Evolutionary conservation across 2,888 invertebrate genomes (phyloP).

Genomic region (Philereme vetulata): DNA sequence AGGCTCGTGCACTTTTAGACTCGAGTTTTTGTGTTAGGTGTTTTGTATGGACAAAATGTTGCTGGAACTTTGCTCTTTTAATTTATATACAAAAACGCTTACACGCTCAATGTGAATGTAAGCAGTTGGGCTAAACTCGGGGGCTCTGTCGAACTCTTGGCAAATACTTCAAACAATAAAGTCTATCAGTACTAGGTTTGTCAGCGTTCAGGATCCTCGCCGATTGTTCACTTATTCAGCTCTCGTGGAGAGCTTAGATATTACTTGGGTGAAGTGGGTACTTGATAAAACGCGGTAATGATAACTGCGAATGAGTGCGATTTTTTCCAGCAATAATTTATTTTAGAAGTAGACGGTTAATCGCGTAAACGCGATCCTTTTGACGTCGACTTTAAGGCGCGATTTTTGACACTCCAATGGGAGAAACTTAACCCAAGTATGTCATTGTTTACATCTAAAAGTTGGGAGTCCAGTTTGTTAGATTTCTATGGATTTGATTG

Average conservation of each 20-base stretch:
- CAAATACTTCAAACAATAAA: too few species aligned
- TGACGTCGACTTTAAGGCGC: constrained; percentile 3
- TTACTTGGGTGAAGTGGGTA: constrained; percentile 5
- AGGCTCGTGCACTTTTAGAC: neutral
- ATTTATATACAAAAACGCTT: too few species aligned
- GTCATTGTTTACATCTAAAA: constrained; percentile 1
- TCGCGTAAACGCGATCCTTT: constrained; percentile 15
- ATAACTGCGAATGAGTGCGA: constrained; percentile 1
- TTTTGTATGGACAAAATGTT: too few species aligned
- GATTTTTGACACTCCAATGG: constrained; percentile 7
- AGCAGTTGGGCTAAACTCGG: too few species aligned
- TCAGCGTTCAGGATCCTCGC: constrained; percentile 17
- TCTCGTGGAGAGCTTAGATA: constrained; percentile 15
- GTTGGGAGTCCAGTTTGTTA: constrained; percentile 16
- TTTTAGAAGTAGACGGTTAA: neutral
- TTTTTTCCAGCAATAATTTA: constrained; percentile 19
- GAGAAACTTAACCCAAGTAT: constrained; percentile 4
- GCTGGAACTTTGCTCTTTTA: too few species aligned
- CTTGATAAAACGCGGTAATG: constrained; percentile 2
- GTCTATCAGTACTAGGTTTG: too few species aligned
- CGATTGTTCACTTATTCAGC: constrained; percentile 23
- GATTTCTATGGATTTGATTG: constrained; percentile 4
- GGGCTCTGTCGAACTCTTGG: too few species aligned
- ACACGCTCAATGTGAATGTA: too few species aligned
- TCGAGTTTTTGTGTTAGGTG: neutral